Evolutionary conservation across 2,797 vertebrate genomes (phyloP).

Genomic region (Erethizon dorsatum): DNA sequence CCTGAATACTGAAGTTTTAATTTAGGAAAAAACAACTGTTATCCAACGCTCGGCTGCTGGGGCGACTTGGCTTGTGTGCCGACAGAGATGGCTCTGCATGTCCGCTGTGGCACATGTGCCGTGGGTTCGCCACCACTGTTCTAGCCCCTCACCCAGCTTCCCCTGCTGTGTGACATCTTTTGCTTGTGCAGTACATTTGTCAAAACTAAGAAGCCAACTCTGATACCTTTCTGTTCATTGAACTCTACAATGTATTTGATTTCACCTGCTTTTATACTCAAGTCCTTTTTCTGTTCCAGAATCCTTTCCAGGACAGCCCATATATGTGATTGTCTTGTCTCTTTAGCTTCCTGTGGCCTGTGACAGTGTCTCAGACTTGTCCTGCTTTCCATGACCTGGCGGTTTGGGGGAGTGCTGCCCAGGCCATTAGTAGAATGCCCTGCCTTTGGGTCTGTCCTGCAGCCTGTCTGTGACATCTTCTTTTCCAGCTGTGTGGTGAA

Average conservation of each 20-base stretch:
- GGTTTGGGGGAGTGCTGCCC: background rate
- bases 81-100: background rate
- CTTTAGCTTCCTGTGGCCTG: background rate
- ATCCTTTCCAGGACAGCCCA: background rate
- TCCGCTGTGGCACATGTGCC: background rate
- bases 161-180: background rate
- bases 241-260: background rate
- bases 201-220: accelerated
- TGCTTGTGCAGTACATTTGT: accelerated
- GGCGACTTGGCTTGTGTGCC: background rate
- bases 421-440: background rate
- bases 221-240: background rate
- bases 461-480: background rate
- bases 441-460: background rate
- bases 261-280: background rate
- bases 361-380: background rate
- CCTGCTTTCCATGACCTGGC: background rate
- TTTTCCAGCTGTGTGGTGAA: background rate
- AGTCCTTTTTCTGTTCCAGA: background rate
- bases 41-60: background rate
- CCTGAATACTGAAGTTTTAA: background rate
- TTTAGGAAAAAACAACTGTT: background rate
- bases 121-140: background rate
- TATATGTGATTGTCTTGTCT: background rate
- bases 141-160: background rate